Percentiles rank a stretch among this genome's conserved stretches.
Evolutionary conservation across 1,140 invertebrate species (phyloP).

Genomic region (Scaptomyza hsui): DNA sequence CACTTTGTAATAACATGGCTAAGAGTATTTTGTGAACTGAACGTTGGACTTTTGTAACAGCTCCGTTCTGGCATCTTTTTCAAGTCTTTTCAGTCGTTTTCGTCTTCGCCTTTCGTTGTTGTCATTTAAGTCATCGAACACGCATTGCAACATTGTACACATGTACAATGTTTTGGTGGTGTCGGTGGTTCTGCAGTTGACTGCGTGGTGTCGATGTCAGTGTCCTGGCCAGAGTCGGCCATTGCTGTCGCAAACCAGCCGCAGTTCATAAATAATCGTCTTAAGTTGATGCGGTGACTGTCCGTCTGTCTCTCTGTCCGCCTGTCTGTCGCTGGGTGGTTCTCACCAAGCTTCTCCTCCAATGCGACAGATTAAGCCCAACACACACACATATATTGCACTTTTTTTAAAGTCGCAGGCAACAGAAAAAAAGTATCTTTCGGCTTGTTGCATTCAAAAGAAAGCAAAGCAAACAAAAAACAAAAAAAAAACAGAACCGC

Average conservation of each 20-base stretch:
- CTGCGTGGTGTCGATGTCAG: constrained; percentile 60
- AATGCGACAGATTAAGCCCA: constrained; percentile 63
- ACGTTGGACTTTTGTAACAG: constrained; percentile 8
- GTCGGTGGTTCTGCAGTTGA: constrained; percentile 34
- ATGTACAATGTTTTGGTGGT: constrained; percentile 35
- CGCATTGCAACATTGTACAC: constrained; percentile 82
- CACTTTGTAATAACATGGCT: constrained; percentile 78
- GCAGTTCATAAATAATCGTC: constrained; percentile 83
- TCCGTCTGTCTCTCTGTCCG: constrained; percentile 17
- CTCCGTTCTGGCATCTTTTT: constrained; percentile 9
- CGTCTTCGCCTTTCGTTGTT: constrained; percentile 46
- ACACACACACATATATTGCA: constrained; percentile 48
- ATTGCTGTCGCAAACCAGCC: constrained; percentile 24
- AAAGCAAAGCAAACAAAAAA: constrained; percentile 36
- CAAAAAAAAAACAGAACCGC: background rate
- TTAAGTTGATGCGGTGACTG: constrained; percentile 79
- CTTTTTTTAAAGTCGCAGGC: constrained; percentile 23
- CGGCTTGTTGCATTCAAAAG: constrained; percentile 42
- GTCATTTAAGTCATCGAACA: constrained; percentile 84
- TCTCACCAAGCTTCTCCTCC: constrained; percentile 33
- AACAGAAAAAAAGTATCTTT: constrained; percentile 39
- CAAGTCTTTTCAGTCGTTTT: constrained; percentile 7
- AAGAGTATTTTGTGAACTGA: constrained; percentile 76
- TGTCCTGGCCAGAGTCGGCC: constrained; percentile 62
- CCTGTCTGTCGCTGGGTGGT: constrained; percentile 47